Percentiles rank a stretch among this genome's conserved stretches.
Evolutionary conservation across 2,113 vertebrate genomes (phyloP).

Genomic region (Myrmophylax atrothorax): DNA sequence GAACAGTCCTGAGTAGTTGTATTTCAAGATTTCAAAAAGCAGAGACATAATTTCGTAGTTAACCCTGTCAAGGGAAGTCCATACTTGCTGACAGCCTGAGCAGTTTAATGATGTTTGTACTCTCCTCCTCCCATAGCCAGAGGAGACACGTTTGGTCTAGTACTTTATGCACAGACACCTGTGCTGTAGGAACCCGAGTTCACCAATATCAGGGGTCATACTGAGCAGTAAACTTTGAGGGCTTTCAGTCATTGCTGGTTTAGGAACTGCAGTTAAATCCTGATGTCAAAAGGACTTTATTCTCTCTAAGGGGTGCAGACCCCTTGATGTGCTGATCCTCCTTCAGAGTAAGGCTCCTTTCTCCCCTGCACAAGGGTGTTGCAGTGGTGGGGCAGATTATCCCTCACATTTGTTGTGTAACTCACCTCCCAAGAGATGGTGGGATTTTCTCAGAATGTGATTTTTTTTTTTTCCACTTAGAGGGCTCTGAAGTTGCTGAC

Average conservation of each 20-base stretch:
- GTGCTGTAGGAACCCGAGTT: not conserved
- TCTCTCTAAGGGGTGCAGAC: not conserved
- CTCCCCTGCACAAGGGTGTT: not conserved
- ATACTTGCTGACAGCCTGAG: not conserved
- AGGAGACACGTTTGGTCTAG: not conserved
- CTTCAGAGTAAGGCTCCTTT: not conserved
- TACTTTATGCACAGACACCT: not conserved
- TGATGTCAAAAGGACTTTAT: not conserved
- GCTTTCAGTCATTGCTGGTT: not conserved
- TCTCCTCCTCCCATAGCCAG: not conserved
- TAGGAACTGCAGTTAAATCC: not conserved
- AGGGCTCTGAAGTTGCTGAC: not conserved
- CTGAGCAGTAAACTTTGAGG: not conserved
- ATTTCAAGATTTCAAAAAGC: not conserved
- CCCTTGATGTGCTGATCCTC: not conserved
- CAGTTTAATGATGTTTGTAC: not conserved
- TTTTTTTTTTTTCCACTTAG: not conserved
- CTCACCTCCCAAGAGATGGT: not conserved
- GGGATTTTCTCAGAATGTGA: not conserved
- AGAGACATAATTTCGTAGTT: not conserved
- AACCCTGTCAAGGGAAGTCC: not conserved
- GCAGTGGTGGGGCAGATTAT: not conserved
- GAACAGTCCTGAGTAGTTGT: not conserved
- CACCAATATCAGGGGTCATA: not conserved
- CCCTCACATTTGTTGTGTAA: not conserved